Evolutionary conservation across 2,113 vertebrate genomes (phyloP).

Genomic region (Nyctereutes procyonoides): DNA sequence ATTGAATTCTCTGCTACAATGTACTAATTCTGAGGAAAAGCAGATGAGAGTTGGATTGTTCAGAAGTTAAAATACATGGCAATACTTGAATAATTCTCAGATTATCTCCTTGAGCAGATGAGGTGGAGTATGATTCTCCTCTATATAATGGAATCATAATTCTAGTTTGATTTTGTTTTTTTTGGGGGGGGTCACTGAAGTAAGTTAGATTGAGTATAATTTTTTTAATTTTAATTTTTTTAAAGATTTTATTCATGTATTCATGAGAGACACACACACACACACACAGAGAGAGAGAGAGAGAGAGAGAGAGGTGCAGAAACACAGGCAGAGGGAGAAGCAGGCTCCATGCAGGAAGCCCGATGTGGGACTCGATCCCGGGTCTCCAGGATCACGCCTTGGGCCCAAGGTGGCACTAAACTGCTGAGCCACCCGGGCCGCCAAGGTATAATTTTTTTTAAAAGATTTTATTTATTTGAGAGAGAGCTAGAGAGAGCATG

Average conservation of each 20-base stretch:
- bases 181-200: not conserved
- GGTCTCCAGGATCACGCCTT: too few relatives aligned
- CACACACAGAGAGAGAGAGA: too few relatives aligned
- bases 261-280: too few relatives aligned
- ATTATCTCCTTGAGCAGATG: not conserved
- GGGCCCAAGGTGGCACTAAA: too few relatives aligned
- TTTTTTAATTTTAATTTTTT: not conserved
- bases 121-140: not conserved
- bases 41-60: not conserved
- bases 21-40: slow-evolving; percentile 10
- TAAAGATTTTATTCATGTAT: too few relatives aligned
- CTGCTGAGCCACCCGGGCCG: too few relatives aligned
- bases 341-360: too few relatives aligned
- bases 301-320: too few relatives aligned
- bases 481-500: too few relatives aligned
- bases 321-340: too few relatives aligned
- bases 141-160: not conserved
- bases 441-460: not conserved
- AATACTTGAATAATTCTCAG: not conserved
- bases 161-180: not conserved
- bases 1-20: slow-evolving; percentile 18
- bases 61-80: not conserved
- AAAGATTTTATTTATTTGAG: too few relatives aligned
- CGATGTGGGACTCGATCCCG: too few relatives aligned
- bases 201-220: not conserved